Base-by-base conservation (phyloP, 2,888 invertebrate genomes). In the Germaria angustata region DNA sequence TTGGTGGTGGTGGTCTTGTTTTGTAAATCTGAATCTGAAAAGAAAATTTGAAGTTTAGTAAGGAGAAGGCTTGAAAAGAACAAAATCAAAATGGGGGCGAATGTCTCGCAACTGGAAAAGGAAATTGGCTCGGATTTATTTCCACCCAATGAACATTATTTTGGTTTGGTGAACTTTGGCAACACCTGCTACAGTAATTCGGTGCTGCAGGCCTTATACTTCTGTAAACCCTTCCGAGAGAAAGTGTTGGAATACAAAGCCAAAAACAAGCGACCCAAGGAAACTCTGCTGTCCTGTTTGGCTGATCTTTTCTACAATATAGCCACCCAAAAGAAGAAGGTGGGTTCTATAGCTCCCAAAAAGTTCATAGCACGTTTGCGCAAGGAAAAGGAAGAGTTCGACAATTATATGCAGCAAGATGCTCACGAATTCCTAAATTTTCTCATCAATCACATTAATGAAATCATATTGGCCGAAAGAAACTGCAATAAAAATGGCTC, bases 141-240 rank as follows among this genome's bases (percentile, higher is more conserved):
- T 92, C 98, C 99, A 89, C 96, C 97, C 84, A 99, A 99, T 92
- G 99, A 99, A 92, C 99, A 99, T 92, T 99, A 98, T 92, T 99
- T 99, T 93, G 99, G 99, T 90, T 94, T 99, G 92, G 99, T 99
- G 85, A 99, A 99, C 94, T 99, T 99, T 93, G 99, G 99, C 86
- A 99, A 99, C 92, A 99, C 99, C 34, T 99, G 99, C 92, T 99
- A 99, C 92, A 99, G 99, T 91, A 99, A 99, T 92, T 99, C 99
- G 53, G 99, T 99, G 86, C 93, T 99, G 85, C 99, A 99, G 94
- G 99, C 99, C 34, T 93, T 99, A 85, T 99, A 99, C 92, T 99
- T 99, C 92, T 99, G 99, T 92, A 96, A 98, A 89, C 99, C 99
- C 80, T 99, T 99, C 91, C 94, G 99, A 90, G 99, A 99, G 89